Evolutionary conservation across 1,140 invertebrate genomes (phyloP).

Genomic region (Olivierus martensii): DNA sequence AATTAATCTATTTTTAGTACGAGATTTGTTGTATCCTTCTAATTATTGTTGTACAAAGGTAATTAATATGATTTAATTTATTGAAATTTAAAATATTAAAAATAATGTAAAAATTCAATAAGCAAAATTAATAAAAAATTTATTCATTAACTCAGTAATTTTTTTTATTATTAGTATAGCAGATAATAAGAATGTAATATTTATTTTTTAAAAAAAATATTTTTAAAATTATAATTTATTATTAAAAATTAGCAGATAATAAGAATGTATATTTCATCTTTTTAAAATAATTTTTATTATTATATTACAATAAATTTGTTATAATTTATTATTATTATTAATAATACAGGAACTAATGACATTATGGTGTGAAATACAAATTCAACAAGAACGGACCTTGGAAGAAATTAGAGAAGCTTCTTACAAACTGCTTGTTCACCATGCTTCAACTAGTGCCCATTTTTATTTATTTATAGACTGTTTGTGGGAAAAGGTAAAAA

Average conservation of each 20-base stretch:
- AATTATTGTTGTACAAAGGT: constrained; percentile 15
- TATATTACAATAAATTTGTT: background rate
- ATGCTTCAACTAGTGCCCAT: constrained; percentile 16
- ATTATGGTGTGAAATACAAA: constrained; percentile 16
- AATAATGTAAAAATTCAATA: too few relatives aligned
- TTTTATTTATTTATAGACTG: constrained; percentile 17
- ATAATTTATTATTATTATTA: background rate
- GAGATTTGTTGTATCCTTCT: constrained; percentile 12
- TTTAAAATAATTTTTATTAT: background rate
- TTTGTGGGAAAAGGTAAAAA: constrained; percentile 15
- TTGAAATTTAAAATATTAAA: too few relatives aligned
- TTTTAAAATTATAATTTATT: too few relatives aligned
- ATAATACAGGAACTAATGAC: constrained; percentile 14
- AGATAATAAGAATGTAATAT: too few relatives aligned
- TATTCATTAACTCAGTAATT: too few relatives aligned
- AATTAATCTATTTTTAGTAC: constrained; percentile 15
- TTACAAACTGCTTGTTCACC: constrained; percentile 7
- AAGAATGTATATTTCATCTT: too few relatives aligned
- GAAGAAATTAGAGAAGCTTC: constrained; percentile 12
- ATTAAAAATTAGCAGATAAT: too few relatives aligned
- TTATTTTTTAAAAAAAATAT: background rate
- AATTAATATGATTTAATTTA: constrained; percentile 3
- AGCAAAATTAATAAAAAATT: too few relatives aligned
- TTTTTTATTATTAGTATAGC: too few relatives aligned
- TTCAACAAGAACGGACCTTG: constrained; percentile 3